phyloP scores from a whole-genome alignment of 2,888 invertebrate genomes.

The Sesamia inferens region DNA sequence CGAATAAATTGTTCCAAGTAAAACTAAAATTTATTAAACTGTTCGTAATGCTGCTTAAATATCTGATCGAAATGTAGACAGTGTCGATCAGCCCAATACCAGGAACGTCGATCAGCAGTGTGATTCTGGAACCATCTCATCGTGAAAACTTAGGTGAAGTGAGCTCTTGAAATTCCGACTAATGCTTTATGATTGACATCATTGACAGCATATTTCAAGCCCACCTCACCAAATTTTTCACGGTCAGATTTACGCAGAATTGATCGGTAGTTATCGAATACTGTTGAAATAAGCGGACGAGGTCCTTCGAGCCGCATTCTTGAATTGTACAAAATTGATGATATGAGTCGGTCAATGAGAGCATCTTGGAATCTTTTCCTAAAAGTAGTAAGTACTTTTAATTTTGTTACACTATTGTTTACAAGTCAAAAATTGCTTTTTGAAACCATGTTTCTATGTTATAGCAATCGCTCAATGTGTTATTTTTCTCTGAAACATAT shows the following conservation, averaged over 20 bases:
- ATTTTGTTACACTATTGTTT: background rate
- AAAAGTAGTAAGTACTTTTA: background rate
- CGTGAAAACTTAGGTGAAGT: too few relatives aligned
- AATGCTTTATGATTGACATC: too few relatives aligned
- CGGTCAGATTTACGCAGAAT: too few relatives aligned
- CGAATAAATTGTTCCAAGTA: background rate
- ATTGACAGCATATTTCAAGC: too few relatives aligned
- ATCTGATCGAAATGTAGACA: slow-evolving; percentile 4
- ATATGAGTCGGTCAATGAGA: background rate
- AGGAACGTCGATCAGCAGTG: slow-evolving; percentile 13
- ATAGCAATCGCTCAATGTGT: slow-evolving; percentile 5
- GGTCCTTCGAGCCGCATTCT: slow-evolving; percentile 13
- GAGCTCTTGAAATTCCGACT: too few relatives aligned
- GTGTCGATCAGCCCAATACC: slow-evolving; percentile 18
- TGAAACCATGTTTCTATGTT: slow-evolving; percentile 6
- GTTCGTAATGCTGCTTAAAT: background rate
- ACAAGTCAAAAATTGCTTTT: too few relatives aligned
- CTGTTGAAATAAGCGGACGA: slow-evolving; percentile 12
- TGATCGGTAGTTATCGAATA: background rate
- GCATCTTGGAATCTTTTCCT: background rate
- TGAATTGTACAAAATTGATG: background rate
- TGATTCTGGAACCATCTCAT: too few relatives aligned
- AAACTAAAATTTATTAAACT: background rate
- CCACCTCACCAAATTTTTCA: too few relatives aligned
- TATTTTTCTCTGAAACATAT: slow-evolving; percentile 24